Conservation (phyloP, 1,140 invertebrate genomes). For the Coptotermes formosanus region DNA sequence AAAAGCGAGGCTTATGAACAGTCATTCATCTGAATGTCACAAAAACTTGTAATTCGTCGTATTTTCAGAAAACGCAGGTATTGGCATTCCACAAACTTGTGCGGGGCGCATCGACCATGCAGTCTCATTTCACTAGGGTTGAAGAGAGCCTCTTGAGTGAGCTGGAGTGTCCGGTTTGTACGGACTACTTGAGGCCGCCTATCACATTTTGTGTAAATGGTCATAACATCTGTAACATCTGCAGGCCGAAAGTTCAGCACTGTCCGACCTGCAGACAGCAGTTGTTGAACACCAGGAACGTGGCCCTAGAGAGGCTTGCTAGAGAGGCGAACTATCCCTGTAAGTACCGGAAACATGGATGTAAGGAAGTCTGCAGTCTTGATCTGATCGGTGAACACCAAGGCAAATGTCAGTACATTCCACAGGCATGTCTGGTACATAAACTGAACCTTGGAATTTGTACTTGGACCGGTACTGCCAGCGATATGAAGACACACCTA, state of each 20-base stretch:
- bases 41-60: too few species aligned
- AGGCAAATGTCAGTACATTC: neutral
- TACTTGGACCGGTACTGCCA: neutral
- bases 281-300: slow-evolving; percentile 68
- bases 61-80: too few species aligned
- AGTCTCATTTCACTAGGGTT: too few species aligned
- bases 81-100: too few species aligned
- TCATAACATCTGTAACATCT: slow-evolving; percentile 71
- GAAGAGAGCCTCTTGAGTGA: too few species aligned
- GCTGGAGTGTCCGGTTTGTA: too few species aligned
- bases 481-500: too few species aligned
- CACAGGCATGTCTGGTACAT: neutral
- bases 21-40: too few species aligned
- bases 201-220: slow-evolving; percentile 73
- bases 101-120: too few species aligned
- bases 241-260: slow-evolving; percentile 61
- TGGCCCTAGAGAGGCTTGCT: slow-evolving; percentile 65
- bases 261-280: slow-evolving; percentile 73
- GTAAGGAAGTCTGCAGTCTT: neutral
- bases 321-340: slow-evolving; percentile 43
- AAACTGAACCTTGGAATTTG: neutral
- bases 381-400: neutral
- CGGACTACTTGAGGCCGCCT: slow-evolving; percentile 62
- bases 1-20: too few species aligned
- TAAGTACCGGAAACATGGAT: neutral